Evolutionary conservation across 2,888 invertebrate species (phyloP), one percentile per base, ranked within the genome.

Genomic region (Ichneumon xanthorius): DNA sequence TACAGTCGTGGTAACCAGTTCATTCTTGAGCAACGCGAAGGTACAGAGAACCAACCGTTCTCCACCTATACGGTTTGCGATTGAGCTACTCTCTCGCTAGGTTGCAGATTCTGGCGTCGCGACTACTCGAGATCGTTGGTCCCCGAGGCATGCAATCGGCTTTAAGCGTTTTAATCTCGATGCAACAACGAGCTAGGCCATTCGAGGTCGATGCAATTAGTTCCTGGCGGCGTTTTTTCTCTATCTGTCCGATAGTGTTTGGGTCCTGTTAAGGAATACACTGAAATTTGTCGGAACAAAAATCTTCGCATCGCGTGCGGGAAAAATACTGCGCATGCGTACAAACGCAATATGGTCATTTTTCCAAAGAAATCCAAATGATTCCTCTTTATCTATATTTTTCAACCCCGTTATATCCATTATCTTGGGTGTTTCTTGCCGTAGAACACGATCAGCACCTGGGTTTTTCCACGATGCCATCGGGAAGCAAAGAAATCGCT

Each of bases 21-120:
- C 63, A 81, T 79, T 87, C 88, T 88, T 86, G 88, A n/a, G 76
- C 87, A 72, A 80, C 45, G 45, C 45, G 16, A 45, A 45, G 16
- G 3, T 5, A 45, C 45, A 4, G 45, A 45, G 16, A 45, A 11
- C 1, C 26, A 26, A 26, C 19, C 58, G 26, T 58, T 58, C 58
- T 22, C 58, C 58, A 58, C 58, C 58, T 58, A 58, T 26, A 58
- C 22, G 22, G 11, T 22, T 26, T 11, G 58, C 58, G 58, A 58
- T 22, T 26, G 22, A 11, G 22, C 58, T 45, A 16, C 45, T 45
- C 45, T 11, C 45, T 45, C 45, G 45, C 45, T 45, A 45, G 16
- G 14, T 45, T 45, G 45, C 45, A 45, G 58, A 58, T 26, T 22
- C 58, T 26, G 58, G 26, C 11, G 58, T 26, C n/a, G 22, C 26